A percentile compares a stretch with the other conserved stretches of the same genome.
Evolutionary conservation across 2,113 vertebrate genomes (phyloP).

Genomic region (Dromas ardeola): DNA sequence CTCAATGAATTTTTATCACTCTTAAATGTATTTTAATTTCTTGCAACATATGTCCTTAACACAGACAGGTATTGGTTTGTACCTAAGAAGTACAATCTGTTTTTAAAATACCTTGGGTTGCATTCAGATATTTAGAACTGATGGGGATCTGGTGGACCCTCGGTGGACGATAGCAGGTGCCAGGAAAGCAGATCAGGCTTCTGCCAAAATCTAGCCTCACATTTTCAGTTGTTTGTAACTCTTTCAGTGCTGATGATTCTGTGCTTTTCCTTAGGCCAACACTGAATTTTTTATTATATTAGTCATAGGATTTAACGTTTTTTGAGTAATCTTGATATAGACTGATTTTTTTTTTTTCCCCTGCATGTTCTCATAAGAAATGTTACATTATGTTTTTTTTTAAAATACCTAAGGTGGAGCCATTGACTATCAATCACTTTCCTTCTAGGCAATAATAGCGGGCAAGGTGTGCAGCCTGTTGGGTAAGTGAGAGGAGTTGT

Average conservation of each 20-base stretch:
- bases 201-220: constrained; percentile 9
- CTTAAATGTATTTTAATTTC: constrained; percentile 37
- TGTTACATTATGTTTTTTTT: background rate
- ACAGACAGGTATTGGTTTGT: constrained; percentile 14
- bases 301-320: background rate
- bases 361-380: background rate
- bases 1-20: constrained; percentile 6
- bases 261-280: background rate
- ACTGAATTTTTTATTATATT: background rate
- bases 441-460: background rate
- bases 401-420: background rate
- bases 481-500: background rate
- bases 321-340: background rate
- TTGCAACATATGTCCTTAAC: background rate
- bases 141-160: background rate
- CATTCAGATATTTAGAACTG: background rate
- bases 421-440: background rate
- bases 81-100: background rate
- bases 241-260: background rate
- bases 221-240: background rate
- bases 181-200: background rate
- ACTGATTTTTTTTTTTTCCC: background rate
- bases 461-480: background rate
- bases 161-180: background rate
- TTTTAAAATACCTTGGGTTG: constrained; percentile 24